Base-by-base conservation (phyloP, 2,888 invertebrate genomes). In the Aplocera efformata region DNA sequence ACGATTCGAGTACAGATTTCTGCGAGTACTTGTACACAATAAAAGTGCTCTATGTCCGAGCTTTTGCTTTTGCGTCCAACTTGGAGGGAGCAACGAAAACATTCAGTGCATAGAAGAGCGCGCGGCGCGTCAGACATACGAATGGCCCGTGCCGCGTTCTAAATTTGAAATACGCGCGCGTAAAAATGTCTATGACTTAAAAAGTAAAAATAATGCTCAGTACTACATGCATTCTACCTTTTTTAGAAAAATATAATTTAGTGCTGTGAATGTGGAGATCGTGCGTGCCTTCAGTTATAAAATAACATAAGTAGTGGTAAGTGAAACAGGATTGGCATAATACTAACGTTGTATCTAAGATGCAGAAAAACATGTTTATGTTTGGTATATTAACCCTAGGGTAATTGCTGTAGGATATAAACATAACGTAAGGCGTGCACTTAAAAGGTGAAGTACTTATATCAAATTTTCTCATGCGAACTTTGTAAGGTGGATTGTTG, bases 21-120 rank as follows among this genome's bases (percentile, higher is more conserved):
- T 42, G 10, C 24, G 24, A 35, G 32, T 23, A 33, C n/a, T n/a
- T n/a, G n/a, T n/a, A n/a, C n/a, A n/a, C 10, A 23, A 11, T 3
- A 11, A 29, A 25, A 24, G 9, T 42, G 27, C 40, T 44, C 38
- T 47, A 42, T 37, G 38, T 33, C 23, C 20, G 36, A 48, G 37
- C 50, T 44, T 47, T 44, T 32, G 37, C 50, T 44, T 47, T 44
- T 32, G 33, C 43, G 42, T 36, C 17, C 26, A 38, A 38, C 23
- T 29, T 47, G 52, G 51, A 38, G 52, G 54, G 48, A 51, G 63
- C 52, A 60, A 72, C 67, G 65, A 72, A 72, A 71, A 67, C 57
- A 72, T 62, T 77, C 78, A 83, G 83, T 82, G 58, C 67, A 67
- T 70, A 79, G 70, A 72, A 49, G 64, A 68, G 59, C 72, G 76